Evolutionary conservation across 1,140 invertebrate species (phyloP), one percentile per base, ranked within the genome.

Genomic region (Leguminivora glycinivorella): DNA sequence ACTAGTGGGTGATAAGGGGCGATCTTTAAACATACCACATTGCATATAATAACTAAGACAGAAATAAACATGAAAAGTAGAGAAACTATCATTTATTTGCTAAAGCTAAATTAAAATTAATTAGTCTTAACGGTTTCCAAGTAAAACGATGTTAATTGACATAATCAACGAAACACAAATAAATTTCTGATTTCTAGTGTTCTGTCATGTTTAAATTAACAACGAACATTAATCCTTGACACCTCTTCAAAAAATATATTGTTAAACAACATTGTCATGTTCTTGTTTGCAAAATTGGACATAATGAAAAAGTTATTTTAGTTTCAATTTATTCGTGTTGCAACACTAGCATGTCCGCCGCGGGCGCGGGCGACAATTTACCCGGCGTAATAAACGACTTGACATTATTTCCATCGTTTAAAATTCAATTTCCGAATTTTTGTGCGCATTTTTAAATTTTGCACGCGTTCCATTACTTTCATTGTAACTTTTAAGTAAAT

Each of bases 231-330:
- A 47, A 47, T 47, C n/a, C n/a, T n/a, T 17, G 43, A n/a, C n/a
- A 47, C 43, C n/a, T 47, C n/a, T 47, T 17, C 12, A 10, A n/a
- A 63, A 63, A 31, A 31, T 5, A 7, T 63, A 5, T 17, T 29
- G 29, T 34, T 7, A 17, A 10, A 63, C 1, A 31, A 29, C 58
- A 29, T 12, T 34, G 58, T 29, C 58, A 63, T 63, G 58, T 63
- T 63, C n/a, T 10, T 63, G 58, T 63, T 63, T 29, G 24, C 25
- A 29, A 29, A 63, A 9, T 29, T 17, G 26, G 12, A 29, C 12
- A 31, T 14, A 29, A 63, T 63, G 34, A 63, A 63, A 63, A 71
- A 69, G 70, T 77, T 79, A 80, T 80, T 80, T 78, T 70, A 25
- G 73, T 67, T 70, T 68, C 71, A 75, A 77, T 77, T 3, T 79